Conservation (phyloP, 2,888 invertebrate species). For the Glaucopsyche alexis region DNA sequence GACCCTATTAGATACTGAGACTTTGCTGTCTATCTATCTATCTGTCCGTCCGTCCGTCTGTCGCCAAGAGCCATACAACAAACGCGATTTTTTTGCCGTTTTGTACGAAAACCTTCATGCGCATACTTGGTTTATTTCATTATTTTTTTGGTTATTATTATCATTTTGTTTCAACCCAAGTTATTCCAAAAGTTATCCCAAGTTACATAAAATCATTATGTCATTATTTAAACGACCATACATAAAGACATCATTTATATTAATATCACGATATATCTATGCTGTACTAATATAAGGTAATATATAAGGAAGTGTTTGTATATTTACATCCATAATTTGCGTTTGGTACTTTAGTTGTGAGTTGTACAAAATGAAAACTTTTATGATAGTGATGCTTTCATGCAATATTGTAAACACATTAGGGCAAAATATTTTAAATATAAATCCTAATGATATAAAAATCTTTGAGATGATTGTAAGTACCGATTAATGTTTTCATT, state of each 20-base stretch:
- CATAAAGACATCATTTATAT: background rate
- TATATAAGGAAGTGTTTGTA: background rate
- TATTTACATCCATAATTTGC: background rate
- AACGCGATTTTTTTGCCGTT: too few species aligned
- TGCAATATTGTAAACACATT: background rate
- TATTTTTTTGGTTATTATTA: too few species aligned
- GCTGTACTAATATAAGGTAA: background rate
- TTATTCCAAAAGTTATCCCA: too few species aligned
- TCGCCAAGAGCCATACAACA: too few species aligned
- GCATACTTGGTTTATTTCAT: too few species aligned
- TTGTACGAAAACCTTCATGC: too few species aligned
- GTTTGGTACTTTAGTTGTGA: background rate
- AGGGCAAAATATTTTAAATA: background rate
- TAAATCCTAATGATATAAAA: background rate
- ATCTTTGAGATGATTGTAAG: constrained; percentile 7
- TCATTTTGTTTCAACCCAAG: too few species aligned
- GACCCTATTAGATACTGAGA: too few species aligned
- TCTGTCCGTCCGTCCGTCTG: too few species aligned
- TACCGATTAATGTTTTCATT: background rate
- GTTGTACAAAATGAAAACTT: background rate
- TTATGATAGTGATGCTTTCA: background rate
- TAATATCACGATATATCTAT: background rate
- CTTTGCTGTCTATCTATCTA: too few species aligned
- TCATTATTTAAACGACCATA: too few species aligned
- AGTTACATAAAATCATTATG: too few species aligned